Evolutionary conservation across 1,140 invertebrate species (phyloP).

Genomic region (Drosophila micromelanica): DNA sequence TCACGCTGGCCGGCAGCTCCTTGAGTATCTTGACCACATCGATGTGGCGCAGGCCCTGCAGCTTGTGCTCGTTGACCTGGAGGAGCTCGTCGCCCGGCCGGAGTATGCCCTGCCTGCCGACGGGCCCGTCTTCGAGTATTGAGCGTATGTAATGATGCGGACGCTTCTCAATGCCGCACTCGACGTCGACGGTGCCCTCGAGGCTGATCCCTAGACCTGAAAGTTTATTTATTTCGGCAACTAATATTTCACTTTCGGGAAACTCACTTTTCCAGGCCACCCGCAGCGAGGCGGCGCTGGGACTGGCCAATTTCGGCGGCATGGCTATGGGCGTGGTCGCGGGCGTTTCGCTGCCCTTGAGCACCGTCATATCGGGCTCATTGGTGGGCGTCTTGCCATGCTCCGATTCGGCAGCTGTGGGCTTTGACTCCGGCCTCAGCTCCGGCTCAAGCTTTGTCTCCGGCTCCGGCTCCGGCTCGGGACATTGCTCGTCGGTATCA

Average conservation of each 20-base stretch:
- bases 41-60: slow-evolving; percentile 94
- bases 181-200: slow-evolving; percentile 96
- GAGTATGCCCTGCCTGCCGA: slow-evolving; percentile 91
- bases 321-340: background rate
- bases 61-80: slow-evolving; percentile 94
- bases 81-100: slow-evolving; percentile 95
- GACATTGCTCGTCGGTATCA: slow-evolving; percentile 75
- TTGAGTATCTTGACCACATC: slow-evolving; percentile 96
- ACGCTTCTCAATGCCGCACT: slow-evolving; percentile 92
- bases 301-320: slow-evolving; percentile 50
- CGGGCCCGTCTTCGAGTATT: slow-evolving; percentile 94
- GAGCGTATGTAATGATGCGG: slow-evolving; percentile 94
- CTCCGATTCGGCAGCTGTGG: slow-evolving; percentile 10
- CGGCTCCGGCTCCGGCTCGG: slow-evolving; percentile 50
- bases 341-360: background rate
- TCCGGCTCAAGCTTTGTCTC: slow-evolving; percentile 7
- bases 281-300: slow-evolving; percentile 72
- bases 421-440: background rate
- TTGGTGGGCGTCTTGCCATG: slow-evolving; percentile 66
- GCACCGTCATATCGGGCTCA: slow-evolving; percentile 32
- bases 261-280: slow-evolving; percentile 90
- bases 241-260: slow-evolving; percentile 89
- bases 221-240: slow-evolving; percentile 93
- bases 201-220: slow-evolving; percentile 95
- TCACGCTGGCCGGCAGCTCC: slow-evolving; percentile 92